These are phyloP conservation scores for Chromis chromis DNA, from an alignment of 2,797 vertebrate genomes.

Conservation along the genomic window DNA sequence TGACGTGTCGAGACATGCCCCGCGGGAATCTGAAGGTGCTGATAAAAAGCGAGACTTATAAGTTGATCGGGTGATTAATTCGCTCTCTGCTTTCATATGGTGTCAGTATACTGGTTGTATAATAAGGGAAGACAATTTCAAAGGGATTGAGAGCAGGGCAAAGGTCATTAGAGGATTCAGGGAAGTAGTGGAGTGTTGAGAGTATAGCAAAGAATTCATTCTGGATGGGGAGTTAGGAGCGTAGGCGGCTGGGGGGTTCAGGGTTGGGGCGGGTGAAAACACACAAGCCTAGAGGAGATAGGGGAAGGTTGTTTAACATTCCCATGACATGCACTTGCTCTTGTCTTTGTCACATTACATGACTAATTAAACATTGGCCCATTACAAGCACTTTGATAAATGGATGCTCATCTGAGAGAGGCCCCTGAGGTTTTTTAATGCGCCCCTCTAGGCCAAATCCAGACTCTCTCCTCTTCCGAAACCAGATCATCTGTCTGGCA, in stretches of 20 bases:
- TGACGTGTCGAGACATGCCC: constrained; percentile 78
- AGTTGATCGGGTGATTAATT: constrained; percentile 83
- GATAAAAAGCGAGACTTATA: constrained; percentile 72
- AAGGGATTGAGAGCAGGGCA: constrained; percentile 24
- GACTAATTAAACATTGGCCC: constrained; percentile 79
- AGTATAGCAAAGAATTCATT: constrained; percentile 24
- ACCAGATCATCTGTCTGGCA: constrained; percentile 68
- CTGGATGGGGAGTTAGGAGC: constrained; percentile 35
- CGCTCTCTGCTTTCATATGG: constrained; percentile 69
- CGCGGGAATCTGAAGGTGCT: constrained; percentile 66
- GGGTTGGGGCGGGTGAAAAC: constrained; percentile 15
- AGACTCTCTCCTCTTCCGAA: constrained; percentile 59
- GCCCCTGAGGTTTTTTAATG: constrained; percentile 68
- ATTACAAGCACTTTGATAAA: constrained; percentile 72
- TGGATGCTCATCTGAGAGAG: constrained; percentile 66
- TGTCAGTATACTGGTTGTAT: constrained; percentile 42
- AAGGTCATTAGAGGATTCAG: constrained; percentile 47
- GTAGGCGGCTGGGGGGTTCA: constrained; percentile 24
- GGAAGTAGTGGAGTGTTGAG: constrained; percentile 11
- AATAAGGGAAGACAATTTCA: constrained; percentile 14
- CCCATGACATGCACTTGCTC: constrained; percentile 68
- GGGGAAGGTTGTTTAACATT: constrained; percentile 70
- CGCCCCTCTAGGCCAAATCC: constrained; percentile 64
- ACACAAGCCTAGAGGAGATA: constrained; percentile 33
- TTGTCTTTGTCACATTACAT: constrained; percentile 78